Evolutionary conservation across 2,113 vertebrate species (phyloP).

Genomic region (Phylloscopus trochilus): DNA sequence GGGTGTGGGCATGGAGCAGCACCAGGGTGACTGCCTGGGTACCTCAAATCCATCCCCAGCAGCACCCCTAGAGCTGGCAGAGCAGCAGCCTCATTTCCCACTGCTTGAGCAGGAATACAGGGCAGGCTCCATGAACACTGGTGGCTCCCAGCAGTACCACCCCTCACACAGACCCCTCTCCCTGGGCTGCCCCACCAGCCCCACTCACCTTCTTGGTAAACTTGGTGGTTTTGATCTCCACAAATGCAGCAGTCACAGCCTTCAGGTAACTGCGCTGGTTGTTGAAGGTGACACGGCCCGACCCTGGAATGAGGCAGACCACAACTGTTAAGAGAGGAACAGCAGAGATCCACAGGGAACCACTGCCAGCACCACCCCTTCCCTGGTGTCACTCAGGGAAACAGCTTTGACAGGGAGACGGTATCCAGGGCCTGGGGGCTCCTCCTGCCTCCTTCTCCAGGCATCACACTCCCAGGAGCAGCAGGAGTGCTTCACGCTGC

Average conservation of each 20-base stretch:
- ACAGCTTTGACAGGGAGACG: not conserved
- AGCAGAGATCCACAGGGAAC: rapidly evolving
- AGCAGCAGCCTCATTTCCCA: not conserved
- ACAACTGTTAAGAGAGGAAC: not conserved
- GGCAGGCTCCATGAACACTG: rapidly evolving
- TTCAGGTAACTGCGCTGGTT: constrained; percentile 97
- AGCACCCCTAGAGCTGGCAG: not conserved
- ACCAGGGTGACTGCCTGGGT: rapidly evolving
- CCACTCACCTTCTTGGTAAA: constrained; percentile 94
- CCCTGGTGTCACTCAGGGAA: rapidly evolving
- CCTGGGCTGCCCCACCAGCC: too few species aligned
- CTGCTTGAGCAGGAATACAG: rapidly evolving
- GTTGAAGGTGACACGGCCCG: constrained; percentile 98
- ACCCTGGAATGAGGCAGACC: constrained; percentile 74
- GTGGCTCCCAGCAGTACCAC: too few species aligned
- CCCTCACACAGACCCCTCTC: rapidly evolving
- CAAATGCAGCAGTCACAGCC: constrained; percentile 93
- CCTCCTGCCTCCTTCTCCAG: not conserved
- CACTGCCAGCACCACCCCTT: not conserved
- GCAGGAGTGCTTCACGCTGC: not conserved
- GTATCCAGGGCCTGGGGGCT: rapidly evolving
- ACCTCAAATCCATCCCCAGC: not conserved
- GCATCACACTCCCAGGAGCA: not conserved
- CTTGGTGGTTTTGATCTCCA: constrained; percentile 98
- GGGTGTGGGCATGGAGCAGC: not conserved